Evolutionary conservation across 2,888 invertebrate species (phyloP), one percentile per base, ranked within the genome.

Genomic region (Phania funesta): DNA sequence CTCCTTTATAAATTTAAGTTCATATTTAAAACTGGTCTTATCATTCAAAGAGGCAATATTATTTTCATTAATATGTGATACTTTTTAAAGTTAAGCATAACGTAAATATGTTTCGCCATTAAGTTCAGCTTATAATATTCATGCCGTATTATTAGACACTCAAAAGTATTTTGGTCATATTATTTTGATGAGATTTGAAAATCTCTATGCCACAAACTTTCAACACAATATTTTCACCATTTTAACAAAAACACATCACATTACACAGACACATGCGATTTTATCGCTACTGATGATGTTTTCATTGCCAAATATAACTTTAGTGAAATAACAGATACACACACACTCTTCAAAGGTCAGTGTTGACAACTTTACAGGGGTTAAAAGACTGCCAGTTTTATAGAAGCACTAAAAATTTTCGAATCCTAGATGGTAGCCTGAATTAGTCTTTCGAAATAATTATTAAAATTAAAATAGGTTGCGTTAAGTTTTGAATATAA

Each of bases 101-200:
- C n/a, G 1, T 29, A 8, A 52, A 29, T 29, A 52, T 18, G 2
- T 18, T 32, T 18, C 4, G 29, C 4, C 18, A 60, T 48, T 22
- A 16, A 50, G 29, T 50, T 7, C 11, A 50, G 65, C 18, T 41
- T 24, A 22, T 48, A n/a, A 16, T 62, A 58, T 22, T 35, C 44
- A 44, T 62, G 62, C 62, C 44, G 11, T n/a, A 41, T 67, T 76
- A 67, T 75, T 76, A 32, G n/a, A 38, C 26, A 35, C 11, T 65
- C 8, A 35, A 46, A 58, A 60, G 24, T 35, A 62, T 52, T 48
- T 50, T 65, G 75, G 70, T 60, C 70, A 75, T 58, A 71, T 71
- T 44, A 80, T 70, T 44, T 65, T 80, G 44, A 75, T 70, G 48
- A 44, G 22, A 52, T 38, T 50, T 75, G 26, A 56, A 77, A 75